A percentile compares a stretch with the other conserved stretches of the same genome.
phyloP scores from a whole-genome alignment of 2,888 invertebrate genomes.

The Pocota personata region DNA sequence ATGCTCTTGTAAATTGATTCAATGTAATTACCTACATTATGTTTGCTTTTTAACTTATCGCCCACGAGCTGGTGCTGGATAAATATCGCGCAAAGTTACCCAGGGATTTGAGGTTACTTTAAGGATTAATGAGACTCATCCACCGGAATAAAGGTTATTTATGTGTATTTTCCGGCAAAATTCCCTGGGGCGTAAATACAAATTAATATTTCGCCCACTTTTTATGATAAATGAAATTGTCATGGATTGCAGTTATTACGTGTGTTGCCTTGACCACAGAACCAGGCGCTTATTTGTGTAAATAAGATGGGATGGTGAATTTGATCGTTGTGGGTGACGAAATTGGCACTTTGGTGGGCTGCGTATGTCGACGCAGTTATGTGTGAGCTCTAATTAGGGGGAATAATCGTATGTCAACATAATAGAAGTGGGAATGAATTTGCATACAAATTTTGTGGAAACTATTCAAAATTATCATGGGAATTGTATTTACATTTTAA shows the following conservation, averaged over 20 bases:
- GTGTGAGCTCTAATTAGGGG: too few species aligned
- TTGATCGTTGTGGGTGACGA: neutral
- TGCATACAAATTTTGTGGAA: too few species aligned
- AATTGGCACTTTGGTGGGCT: neutral
- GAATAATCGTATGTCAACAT: too few species aligned
- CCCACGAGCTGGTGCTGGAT: neutral
- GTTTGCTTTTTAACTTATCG: neutral
- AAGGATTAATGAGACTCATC: neutral
- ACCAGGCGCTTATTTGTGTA: neutral
- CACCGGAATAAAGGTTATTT: slow-evolving; percentile 11
- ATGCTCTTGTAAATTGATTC: slow-evolving; percentile 22
- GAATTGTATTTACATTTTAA: too few species aligned
- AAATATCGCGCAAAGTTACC: neutral
- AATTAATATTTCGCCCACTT: slow-evolving; percentile 24
- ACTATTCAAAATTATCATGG: too few species aligned
- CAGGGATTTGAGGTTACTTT: neutral
- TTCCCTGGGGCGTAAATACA: slow-evolving; percentile 5
- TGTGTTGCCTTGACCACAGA: neutral
- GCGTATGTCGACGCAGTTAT: neutral
- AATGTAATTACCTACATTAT: slow-evolving; percentile 8
- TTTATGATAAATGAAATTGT: slow-evolving; percentile 18
- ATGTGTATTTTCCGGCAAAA: neutral
- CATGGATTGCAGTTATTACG: slow-evolving; percentile 20
- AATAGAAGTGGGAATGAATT: too few species aligned
- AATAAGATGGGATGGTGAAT: neutral